Base-by-base conservation (phyloP, 2,113 vertebrate genomes). In the Sitta europaea region DNA sequence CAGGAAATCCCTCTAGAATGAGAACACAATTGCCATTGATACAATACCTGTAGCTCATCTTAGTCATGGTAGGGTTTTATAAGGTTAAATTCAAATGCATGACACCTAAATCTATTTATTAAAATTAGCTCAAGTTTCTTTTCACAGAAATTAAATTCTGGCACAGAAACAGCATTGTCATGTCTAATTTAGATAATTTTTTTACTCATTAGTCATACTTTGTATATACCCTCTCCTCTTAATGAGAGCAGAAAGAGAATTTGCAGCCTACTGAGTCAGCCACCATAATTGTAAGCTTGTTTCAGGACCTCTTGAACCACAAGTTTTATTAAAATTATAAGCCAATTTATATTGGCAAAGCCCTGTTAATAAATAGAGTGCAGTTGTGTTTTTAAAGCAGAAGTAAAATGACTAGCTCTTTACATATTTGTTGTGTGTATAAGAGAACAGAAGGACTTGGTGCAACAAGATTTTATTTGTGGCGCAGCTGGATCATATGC, bases 161-260 rank as follows among this genome's bases (percentile, higher is more conserved):
- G 90, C 84, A 92, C 23, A 23, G 68, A 63, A 96, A 93, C 58
- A 87, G 35, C 43, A 82, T 87, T 96, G 85, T 94, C 95, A 87
- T 59, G 91, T 96, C 89, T 89, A 96, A 97, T 97, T 96, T 93
- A 92, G 92, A 89, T 83, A 12, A 62, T 80, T 93, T 91, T 96
- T 95, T 96, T 80, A 92, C 70, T 92, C 58, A 87, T 94, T 96
- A 96, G 73, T 94, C 70, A 90, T 92, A 95, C 68, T 97, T 90
- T 80, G 75, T 92, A 45, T 86, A 94, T 86, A 92, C 25, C 15
- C 66, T 91, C 84, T 90, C 65, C 59, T 96, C 81, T 78, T 97
- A 96, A 97, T 94, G 95, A 94, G 89, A 96, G 65, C 66, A 96
- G 89, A 96, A 97, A 93, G 88, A 88, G 62, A 94, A 94, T 88